phyloP scores from a whole-genome alignment of 2,113 vertebrate genomes.

The Terrapene triunguis region DNA sequence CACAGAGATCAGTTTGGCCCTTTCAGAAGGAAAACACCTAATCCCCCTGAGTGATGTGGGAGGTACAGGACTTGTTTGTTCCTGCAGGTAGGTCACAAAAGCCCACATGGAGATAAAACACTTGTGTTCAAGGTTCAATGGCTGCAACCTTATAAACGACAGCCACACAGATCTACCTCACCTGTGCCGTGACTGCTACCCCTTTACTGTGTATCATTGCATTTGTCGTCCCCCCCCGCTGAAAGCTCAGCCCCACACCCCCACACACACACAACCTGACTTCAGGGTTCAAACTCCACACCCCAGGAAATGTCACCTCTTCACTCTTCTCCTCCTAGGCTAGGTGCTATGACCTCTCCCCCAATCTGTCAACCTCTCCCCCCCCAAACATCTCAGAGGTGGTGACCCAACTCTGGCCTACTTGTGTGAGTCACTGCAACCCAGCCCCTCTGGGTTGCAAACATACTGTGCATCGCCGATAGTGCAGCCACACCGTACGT shows the following conservation, averaged over 20 bases:
- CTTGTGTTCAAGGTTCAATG: neutral
- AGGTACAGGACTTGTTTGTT: neutral
- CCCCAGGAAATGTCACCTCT: neutral
- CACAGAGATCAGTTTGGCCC: neutral
- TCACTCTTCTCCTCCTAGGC: neutral
- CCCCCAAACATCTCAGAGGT: neutral
- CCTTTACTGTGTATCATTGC: neutral
- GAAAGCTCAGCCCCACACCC: neutral
- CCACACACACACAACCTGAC: too few species aligned
- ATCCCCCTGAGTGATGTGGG: neutral
- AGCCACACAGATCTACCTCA: neutral
- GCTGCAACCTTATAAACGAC: neutral
- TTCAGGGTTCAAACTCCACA: neutral
- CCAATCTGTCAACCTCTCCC: neutral
- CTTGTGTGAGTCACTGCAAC: neutral
- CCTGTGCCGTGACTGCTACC: neutral
- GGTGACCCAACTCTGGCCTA: neutral
- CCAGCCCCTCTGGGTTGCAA: neutral
- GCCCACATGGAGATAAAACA: neutral
- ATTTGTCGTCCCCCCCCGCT: neutral
- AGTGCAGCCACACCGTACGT: neutral
- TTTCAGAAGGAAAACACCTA: neutral
- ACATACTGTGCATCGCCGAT: neutral
- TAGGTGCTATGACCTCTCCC: neutral
- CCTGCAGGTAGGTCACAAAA: neutral